Evolutionary conservation across 2,113 vertebrate species (phyloP).

Genomic region (Girardinichthys multiradiatus): DNA sequence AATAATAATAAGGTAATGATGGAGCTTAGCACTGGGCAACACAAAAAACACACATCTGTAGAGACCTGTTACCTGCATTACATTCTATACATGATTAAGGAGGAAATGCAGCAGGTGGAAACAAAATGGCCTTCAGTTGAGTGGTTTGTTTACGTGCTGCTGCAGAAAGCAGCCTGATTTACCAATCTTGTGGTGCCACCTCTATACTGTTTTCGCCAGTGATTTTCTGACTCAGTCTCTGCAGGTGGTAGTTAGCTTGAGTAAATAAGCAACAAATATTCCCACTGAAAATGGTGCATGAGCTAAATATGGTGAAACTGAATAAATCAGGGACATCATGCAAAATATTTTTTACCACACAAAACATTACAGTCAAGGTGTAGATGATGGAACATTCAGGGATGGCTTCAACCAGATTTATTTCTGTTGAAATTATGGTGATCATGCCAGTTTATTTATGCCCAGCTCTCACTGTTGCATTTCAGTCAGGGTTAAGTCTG

Average conservation of each 20-base stretch:
- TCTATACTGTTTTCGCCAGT: slow-evolving; percentile 20
- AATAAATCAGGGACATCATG: background rate
- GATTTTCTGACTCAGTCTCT: slow-evolving; percentile 34
- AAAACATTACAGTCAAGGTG: background rate
- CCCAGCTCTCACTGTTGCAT: too few species aligned
- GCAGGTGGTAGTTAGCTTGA: slow-evolving; percentile 41
- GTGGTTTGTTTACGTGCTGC: slow-evolving; percentile 58
- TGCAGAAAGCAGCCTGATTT: slow-evolving; percentile 48
- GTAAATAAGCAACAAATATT: slow-evolving; percentile 47
- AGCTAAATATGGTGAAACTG: slow-evolving; percentile 16
- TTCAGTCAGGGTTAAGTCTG: too few species aligned
- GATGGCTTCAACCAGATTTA: background rate
- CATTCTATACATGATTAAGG: slow-evolving; percentile 44
- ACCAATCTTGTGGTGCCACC: slow-evolving; percentile 41
- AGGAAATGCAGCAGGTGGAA: slow-evolving; percentile 39
- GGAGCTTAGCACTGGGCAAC: slow-evolving; percentile 22
- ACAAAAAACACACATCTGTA: slow-evolving; percentile 4
- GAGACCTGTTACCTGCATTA: slow-evolving; percentile 6
- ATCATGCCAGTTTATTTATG: too few species aligned
- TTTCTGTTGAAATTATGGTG: background rate
- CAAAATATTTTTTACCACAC: background rate
- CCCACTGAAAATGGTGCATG: slow-evolving; percentile 10
- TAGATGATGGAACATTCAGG: background rate
- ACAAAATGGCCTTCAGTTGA: slow-evolving; percentile 52
- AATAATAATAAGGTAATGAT: slow-evolving; percentile 11